phyloP scores from a whole-genome alignment of 1,140 invertebrate genomes.

The Solen grandis region DNA sequence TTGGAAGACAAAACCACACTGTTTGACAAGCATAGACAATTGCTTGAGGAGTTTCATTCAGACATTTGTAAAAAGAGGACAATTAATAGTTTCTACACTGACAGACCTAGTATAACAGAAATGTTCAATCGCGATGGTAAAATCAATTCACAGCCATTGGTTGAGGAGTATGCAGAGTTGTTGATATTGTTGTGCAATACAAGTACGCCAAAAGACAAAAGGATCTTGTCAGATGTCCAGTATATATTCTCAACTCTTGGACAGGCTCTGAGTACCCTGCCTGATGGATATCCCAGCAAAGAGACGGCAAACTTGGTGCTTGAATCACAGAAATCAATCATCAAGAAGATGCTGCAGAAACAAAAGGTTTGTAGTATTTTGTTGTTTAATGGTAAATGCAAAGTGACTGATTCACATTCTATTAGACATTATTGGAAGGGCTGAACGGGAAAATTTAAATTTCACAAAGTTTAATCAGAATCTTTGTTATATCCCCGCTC shows the following conservation, averaged over 20 bases:
- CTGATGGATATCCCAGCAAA: constrained; percentile 7
- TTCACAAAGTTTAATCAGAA: too few relatives aligned
- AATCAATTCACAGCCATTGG: constrained; percentile 57
- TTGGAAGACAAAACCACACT: constrained; percentile 73
- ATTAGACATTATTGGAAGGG: too few relatives aligned
- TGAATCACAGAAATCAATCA: too few relatives aligned
- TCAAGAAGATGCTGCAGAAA: too few relatives aligned
- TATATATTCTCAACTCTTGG: constrained; percentile 66
- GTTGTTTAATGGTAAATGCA: too few relatives aligned
- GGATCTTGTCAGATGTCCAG: constrained; percentile 60
- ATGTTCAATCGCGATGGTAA: constrained; percentile 58
- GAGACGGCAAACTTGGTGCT: constrained; percentile 34
- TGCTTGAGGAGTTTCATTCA: constrained; percentile 66
- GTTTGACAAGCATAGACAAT: constrained; percentile 67
- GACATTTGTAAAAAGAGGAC: constrained; percentile 63
- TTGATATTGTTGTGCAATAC: constrained; percentile 61
- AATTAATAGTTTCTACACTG: constrained; percentile 49
- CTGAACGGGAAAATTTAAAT: too few relatives aligned
- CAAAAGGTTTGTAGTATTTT: too few relatives aligned
- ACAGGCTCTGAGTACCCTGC: constrained; percentile 8
- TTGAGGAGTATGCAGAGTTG: constrained; percentile 69
- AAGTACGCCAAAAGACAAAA: constrained; percentile 48
- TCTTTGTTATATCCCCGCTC: too few relatives aligned
- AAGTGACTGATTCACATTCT: too few relatives aligned
- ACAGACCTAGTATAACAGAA: constrained; percentile 53